Evolutionary conservation across 2,113 vertebrate genomes (phyloP).

Genomic region (Opisthocomus hoazin): DNA sequence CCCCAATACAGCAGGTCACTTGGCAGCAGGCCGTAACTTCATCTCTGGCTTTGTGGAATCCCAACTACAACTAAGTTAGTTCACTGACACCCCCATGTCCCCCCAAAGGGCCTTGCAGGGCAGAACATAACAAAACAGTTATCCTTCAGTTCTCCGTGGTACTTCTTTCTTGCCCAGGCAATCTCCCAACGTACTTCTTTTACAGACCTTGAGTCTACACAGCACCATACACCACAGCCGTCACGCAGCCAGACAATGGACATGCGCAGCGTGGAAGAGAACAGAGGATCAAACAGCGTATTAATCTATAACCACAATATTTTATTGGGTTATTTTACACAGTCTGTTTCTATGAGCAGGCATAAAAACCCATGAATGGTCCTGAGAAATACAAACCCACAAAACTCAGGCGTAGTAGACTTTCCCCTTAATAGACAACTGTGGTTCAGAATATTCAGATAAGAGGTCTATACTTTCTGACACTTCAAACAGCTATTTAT

Average conservation of each 20-base stretch:
- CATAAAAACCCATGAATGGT: neutral
- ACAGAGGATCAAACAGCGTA: neutral
- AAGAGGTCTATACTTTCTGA: neutral
- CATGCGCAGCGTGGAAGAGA: rapidly evolving
- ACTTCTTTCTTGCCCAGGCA: neutral
- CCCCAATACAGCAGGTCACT: neutral
- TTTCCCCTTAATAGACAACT: neutral
- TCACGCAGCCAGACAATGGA: rapidly evolving
- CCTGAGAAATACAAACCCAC: neutral
- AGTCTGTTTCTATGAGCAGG: neutral
- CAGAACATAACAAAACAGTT: neutral
- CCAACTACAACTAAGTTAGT: neutral
- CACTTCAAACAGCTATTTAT: neutral
- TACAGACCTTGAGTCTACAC: neutral
- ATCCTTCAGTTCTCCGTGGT: neutral
- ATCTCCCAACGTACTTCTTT: neutral
- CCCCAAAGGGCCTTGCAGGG: neutral
- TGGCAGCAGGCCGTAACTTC: neutral
- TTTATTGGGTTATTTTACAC: neutral
- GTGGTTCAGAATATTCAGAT: neutral
- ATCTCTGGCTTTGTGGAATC: neutral
- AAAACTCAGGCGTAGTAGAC: neutral
- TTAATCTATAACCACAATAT: neutral
- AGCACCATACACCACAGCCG: neutral
- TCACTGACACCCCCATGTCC: neutral